phyloP scores from a whole-genome alignment of 2,113 vertebrate genomes.

The Protobothrops flavoviridis region DNA sequence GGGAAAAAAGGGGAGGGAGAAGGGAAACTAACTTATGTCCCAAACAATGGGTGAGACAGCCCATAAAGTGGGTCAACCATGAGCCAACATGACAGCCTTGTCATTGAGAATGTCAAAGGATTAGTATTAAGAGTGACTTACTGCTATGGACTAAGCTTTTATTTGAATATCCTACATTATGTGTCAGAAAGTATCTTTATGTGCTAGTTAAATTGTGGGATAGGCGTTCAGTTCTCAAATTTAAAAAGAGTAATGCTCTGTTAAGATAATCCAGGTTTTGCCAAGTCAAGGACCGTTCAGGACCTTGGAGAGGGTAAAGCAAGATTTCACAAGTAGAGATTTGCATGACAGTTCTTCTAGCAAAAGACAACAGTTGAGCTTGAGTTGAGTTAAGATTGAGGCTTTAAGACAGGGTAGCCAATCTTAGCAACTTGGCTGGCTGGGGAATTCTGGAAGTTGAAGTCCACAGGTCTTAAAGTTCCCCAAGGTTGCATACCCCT shows the following conservation, averaged over 20 bases:
- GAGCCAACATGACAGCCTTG: not conserved
- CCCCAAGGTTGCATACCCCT: not conserved
- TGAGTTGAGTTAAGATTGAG: not conserved
- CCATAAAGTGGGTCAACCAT: conserved; percentile 45
- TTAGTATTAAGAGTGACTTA: not conserved
- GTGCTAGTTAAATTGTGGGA: not conserved
- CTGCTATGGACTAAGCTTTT: not conserved
- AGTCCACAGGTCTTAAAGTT: not conserved
- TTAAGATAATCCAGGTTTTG: not conserved
- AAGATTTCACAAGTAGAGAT: not conserved
- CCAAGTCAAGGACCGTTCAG: not conserved
- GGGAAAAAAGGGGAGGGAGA: not conserved
- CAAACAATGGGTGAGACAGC: not conserved
- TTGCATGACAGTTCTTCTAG: not conserved
- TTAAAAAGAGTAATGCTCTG: not conserved
- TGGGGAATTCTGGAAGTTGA: not conserved
- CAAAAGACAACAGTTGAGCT: not conserved
- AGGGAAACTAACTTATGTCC: not conserved
- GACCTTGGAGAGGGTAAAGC: not conserved
- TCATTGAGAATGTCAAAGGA: conserved; percentile 45
- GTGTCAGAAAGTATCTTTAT: not conserved
- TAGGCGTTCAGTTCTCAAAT: not conserved
- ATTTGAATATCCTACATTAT: not conserved
- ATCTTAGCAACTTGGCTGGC: not conserved
- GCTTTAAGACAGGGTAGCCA: not conserved